Base-by-base conservation (phyloP, 2,113 vertebrate species). In the Ornithorhynchus anatinus region DNA sequence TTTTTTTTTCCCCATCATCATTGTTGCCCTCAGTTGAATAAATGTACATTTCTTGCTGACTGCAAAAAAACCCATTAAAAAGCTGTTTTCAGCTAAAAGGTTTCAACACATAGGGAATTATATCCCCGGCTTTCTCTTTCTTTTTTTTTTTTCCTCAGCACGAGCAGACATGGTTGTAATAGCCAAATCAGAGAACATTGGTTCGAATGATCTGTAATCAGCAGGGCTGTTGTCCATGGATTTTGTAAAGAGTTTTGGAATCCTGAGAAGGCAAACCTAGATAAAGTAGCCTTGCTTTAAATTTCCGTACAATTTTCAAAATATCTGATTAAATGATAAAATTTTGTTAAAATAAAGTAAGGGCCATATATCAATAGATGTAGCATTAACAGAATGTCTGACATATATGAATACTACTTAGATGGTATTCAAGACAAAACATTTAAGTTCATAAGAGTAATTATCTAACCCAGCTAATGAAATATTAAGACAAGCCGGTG, bases 1-100 rank as follows among this genome's bases (percentile, higher is more conserved):
- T 84, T 89, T 84, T 89, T 93, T 83, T 54, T 22, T 78, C 27
- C 61, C 88, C 86, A 77, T 84, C 69, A 82, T 88, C 75, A 59
- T 90, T 85, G 88, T 75, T 83, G 81, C 82, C 81, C 91, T 88
- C 87, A 39, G 71, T 87, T 90, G 88, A 90, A 89, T 87, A 91
- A 93, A 89, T 77, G 68, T 83, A 72, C 76, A 75, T 77, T 91
- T 88, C 87, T 89, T 87, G 75, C 81, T 90, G 87, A 87, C 79
- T 91, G 85, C 74, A 88, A 88, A n/a, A 19, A 89, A 90, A 77
- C 61, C 69, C 89, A 93, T 92, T 91, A 92, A 89, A 92, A 93
- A 92, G 85, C 91, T 91, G 89, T 91, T 91, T 80, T 77, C 76
- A 79, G 86, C 82, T 91, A 82, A 87, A 90, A 86, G 90, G 80